Conservation (phyloP, 2,888 invertebrate species). For the Drosophila percnosoma region DNA sequence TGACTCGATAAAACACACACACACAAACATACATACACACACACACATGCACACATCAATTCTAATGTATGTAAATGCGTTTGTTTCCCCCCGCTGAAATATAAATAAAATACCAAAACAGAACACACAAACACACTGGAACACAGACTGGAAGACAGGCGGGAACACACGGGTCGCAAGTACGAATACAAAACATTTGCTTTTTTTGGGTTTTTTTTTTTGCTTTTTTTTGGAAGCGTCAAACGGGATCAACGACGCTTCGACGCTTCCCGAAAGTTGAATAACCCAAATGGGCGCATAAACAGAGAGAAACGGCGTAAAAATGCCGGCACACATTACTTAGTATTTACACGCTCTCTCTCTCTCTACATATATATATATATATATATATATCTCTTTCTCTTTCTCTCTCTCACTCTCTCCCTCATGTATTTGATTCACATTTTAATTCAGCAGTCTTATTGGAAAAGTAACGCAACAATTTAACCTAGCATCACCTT, state of each 20-base stretch:
- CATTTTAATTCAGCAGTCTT: conserved; percentile 44
- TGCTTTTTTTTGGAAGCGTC: conserved; percentile 59
- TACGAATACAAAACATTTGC: conserved; percentile 23
- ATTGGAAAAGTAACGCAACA: conserved; percentile 44
- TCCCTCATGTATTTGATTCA: conserved; percentile 26
- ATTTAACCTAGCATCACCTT: neutral
- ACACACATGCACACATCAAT: conserved; percentile 12
- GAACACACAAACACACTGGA: conserved; percentile 22
- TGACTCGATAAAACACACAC: conserved; percentile 54
- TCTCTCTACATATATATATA: neutral
- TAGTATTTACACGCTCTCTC: conserved; percentile 12
- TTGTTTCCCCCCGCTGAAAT: conserved; percentile 65
- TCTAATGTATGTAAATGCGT: conserved; percentile 75
- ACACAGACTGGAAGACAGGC: conserved; percentile 19
- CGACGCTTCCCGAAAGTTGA: conserved; percentile 74
- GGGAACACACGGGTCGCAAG: conserved; percentile 13
- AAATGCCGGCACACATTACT: conserved; percentile 54
- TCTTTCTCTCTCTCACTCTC: conserved; percentile 1
- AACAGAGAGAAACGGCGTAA: conserved; percentile 45
- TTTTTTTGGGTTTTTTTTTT: conserved; percentile 25
- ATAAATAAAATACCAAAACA: conserved; percentile 55
- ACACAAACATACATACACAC: conserved; percentile 18
- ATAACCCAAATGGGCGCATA: conserved; percentile 78
- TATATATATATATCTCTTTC: neutral
- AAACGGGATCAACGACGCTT: conserved; percentile 74